A percentile compares a stretch with the other conserved stretches of the same genome.
Conservation (phyloP, 1,140 invertebrate genomes). For the Agraylea sexmaculata region DNA sequence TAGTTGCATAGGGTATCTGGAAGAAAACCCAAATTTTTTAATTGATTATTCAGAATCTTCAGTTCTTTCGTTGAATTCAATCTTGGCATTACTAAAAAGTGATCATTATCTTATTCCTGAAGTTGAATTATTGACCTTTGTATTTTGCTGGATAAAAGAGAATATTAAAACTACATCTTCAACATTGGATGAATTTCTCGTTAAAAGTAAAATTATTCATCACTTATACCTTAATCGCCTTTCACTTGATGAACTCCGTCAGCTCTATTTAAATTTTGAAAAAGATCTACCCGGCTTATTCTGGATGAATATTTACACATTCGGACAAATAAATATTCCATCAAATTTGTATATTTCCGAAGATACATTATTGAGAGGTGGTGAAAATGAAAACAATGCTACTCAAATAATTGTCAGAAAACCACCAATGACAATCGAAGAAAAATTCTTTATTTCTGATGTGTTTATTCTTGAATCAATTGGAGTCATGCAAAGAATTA, state of each 20-base stretch:
- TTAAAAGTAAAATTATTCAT: not conserved
- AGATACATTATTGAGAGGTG: not conserved
- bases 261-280: no score
- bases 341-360: slow-evolving; percentile 1
- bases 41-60: slow-evolving; percentile 9
- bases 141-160: no score
- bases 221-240: slow-evolving; percentile 2
- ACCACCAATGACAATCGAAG: slow-evolving; percentile 13
- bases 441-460: slow-evolving; percentile 9
- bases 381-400: slow-evolving; percentile 1
- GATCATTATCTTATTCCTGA: no score
- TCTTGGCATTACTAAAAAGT: no score
- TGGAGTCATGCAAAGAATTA: slow-evolving; percentile 9
- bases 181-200: not conserved
- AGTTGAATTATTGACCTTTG: no score
- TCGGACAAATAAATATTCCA: not conserved
- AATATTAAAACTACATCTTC: no score
- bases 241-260: no score
- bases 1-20: slow-evolving; percentile 10
- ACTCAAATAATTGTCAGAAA: slow-evolving; percentile 5
- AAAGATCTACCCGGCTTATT: slow-evolving; percentile 1
- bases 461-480: slow-evolving; percentile 4
- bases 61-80: slow-evolving; percentile 5
- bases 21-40: slow-evolving; percentile 11
- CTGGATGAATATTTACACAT: not conserved